phyloP scores from a whole-genome alignment of 1,140 invertebrate species.

The Monomorium pharaonis region DNA sequence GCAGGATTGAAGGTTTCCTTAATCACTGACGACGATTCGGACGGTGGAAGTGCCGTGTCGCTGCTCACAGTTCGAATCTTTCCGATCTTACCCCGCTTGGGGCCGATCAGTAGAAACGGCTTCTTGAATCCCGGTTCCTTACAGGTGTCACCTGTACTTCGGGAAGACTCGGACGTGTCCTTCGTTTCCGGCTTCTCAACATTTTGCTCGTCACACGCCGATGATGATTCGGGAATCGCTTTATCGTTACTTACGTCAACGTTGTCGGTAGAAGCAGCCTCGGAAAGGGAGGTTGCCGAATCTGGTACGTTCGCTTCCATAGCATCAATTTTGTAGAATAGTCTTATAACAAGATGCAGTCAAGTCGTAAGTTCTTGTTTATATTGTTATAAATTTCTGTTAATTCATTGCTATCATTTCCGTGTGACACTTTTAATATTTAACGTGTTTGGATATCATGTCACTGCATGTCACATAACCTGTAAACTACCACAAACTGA shows the following conservation, averaged over 20 bases:
- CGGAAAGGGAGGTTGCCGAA: background rate
- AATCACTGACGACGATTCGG: background rate
- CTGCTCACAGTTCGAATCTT: constrained; percentile 18
- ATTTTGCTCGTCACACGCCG: background rate
- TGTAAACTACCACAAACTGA: background rate
- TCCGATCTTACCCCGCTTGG: constrained; percentile 60
- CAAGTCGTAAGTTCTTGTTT: background rate
- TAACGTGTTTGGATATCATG: background rate
- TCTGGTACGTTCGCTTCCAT: constrained; percentile 12
- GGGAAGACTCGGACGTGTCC: background rate
- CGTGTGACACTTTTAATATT: background rate
- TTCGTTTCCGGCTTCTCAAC: background rate
- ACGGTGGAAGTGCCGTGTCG: background rate
- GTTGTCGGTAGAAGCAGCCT: background rate
- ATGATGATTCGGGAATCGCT: background rate
- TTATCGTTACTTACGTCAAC: background rate
- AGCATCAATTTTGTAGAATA: background rate
- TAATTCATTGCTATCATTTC: background rate
- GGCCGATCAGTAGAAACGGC: constrained; percentile 61
- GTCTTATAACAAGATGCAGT: background rate
- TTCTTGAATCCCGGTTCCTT: constrained; percentile 35
- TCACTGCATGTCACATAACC: background rate
- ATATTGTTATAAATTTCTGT: background rate
- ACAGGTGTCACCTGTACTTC: background rate
- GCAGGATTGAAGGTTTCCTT: background rate